These are phyloP conservation scores for Lasioglossum zephyrum DNA, from an alignment of 2,888 invertebrate genomes.

Conservation along the genomic window DNA sequence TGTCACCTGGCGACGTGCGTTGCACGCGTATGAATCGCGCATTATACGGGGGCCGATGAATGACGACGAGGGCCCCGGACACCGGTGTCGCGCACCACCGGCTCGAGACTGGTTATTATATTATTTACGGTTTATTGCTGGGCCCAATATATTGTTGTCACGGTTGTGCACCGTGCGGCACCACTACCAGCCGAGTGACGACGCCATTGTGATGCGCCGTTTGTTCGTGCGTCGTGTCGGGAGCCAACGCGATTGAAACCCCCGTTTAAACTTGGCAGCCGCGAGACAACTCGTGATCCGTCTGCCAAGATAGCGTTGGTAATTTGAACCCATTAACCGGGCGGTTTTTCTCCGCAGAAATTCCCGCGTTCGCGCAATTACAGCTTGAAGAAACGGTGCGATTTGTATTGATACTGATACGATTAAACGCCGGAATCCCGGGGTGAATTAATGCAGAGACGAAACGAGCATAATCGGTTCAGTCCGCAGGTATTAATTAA, in stretches of 20 bases:
- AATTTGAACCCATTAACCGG: background rate
- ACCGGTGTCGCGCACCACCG: conserved; percentile 13
- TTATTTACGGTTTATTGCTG: conserved; percentile 49
- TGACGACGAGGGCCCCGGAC: conserved; percentile 17
- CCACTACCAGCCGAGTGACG: background rate
- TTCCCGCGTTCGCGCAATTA: background rate
- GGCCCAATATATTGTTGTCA: conserved; percentile 29
- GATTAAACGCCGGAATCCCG: background rate
- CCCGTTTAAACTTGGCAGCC: background rate
- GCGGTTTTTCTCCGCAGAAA: background rate
- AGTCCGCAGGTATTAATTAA: conserved; percentile 1
- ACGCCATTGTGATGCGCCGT: conserved; percentile 34
- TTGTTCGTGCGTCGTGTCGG: conserved; percentile 24
- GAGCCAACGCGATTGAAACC: conserved; percentile 4
- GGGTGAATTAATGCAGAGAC: conserved; percentile 1
- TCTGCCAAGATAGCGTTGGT: background rate
- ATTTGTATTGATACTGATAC: background rate
- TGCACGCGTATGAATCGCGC: conserved; percentile 56
- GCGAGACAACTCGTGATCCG: background rate
- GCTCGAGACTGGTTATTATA: conserved; percentile 42
- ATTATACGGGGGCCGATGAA: conserved; percentile 32
- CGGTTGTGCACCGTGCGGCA: background rate
- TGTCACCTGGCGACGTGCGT: conserved; percentile 46
- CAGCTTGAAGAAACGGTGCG: background rate
- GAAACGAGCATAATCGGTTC: background rate